These are phyloP conservation scores for Hypanus sabinus DNA, from an alignment of 2,113 vertebrate species.

Conservation along the genomic window DNA sequence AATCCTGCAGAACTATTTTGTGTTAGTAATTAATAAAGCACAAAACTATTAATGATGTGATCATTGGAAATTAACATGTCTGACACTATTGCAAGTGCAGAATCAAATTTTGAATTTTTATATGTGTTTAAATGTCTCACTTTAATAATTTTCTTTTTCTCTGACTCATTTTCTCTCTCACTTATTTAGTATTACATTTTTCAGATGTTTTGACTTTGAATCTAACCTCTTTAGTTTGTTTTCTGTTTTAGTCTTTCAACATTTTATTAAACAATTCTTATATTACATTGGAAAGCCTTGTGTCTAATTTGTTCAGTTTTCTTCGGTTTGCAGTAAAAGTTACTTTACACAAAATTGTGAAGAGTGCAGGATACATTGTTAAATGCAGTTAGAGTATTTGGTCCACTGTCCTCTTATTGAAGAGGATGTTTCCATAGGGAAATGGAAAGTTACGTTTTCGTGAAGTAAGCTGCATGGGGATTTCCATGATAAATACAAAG, in stretches of 20 bases:
- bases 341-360: background rate
- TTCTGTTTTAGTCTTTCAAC: background rate
- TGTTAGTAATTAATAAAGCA: background rate
- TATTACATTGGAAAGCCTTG: background rate
- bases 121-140: background rate
- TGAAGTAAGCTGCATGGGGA: background rate
- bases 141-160: background rate
- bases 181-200: background rate
- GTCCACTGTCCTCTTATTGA: background rate
- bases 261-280: background rate
- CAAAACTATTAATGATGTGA: background rate
- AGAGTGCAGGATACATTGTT: background rate
- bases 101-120: background rate
- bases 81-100: background rate
- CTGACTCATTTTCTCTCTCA: background rate
- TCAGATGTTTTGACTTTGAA: background rate
- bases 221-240: background rate
- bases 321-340: background rate
- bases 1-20: background rate
- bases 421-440: conserved; percentile 11
- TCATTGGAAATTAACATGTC: background rate
- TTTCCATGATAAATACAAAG: background rate
- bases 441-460: background rate
- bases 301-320: background rate
- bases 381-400: background rate